phyloP scores from a whole-genome alignment of 2,797 vertebrate species.

The Myripristis jacobus region DNA sequence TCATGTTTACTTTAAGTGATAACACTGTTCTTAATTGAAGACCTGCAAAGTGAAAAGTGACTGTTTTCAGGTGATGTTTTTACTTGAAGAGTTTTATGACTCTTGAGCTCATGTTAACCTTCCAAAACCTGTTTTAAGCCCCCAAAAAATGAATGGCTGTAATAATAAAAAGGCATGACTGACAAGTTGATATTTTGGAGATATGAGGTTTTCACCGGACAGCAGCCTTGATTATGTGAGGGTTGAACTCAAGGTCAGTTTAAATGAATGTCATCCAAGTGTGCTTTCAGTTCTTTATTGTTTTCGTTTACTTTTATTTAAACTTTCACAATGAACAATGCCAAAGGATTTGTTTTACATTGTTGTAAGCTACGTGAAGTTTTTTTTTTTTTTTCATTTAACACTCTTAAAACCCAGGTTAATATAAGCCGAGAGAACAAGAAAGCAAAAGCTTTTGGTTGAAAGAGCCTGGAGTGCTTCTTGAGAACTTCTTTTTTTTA shows the following conservation, averaged over 20 bases:
- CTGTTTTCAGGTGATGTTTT: conserved; percentile 47
- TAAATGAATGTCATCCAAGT: conserved; percentile 51
- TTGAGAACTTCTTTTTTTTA: conserved; percentile 28
- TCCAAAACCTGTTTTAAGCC: conserved; percentile 37
- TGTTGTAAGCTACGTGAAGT: conserved; percentile 40
- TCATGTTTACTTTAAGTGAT: conserved; percentile 72
- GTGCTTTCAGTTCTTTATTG: conserved; percentile 41
- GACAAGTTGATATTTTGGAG: conserved; percentile 19
- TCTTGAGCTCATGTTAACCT: conserved; percentile 23
- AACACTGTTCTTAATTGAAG: conserved; percentile 61
- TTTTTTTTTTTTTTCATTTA: conserved; percentile 33
- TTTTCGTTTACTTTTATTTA: conserved; percentile 81
- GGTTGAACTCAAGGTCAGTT: conserved; percentile 21
- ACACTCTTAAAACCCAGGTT: conserved; percentile 50
- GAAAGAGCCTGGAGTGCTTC: conserved; percentile 23
- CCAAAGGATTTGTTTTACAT: conserved; percentile 90
- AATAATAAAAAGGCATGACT: conserved; percentile 12
- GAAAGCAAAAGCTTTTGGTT: conserved; percentile 36
- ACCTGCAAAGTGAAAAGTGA: conserved; percentile 40
- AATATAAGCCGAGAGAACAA: conserved; percentile 29
- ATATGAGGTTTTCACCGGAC: conserved; percentile 30
- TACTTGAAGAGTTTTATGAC: conserved; percentile 55
- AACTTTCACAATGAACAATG: conserved; percentile 79
- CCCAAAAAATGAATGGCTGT: conserved; percentile 31
- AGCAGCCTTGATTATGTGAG: conserved; percentile 25